A percentile compares a stretch with the other conserved stretches of the same genome.
phyloP scores from a whole-genome alignment of 2,113 vertebrate genomes.

The cattle (Bos taurus) region ARS-UCD2.0 NC_037333.1:105229501-105230000 shows the following conservation, averaged over 20 bases:
- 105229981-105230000: neutral
- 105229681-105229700: neutral
- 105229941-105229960: neutral
- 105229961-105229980: fast-evolving
- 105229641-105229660: neutral
- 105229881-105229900: neutral
- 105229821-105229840: fast-evolving
- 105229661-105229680: neutral
- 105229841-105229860: fast-evolving
- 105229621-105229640: neutral
- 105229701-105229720: too few relatives aligned
- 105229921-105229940: neutral
- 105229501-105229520: neutral
- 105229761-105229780: neutral
- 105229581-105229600: neutral
- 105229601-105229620: neutral
- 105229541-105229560: neutral
- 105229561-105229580: neutral
- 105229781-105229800: neutral
- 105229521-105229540: neutral
- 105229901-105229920: fast-evolving
- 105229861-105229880: fast-evolving
- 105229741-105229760: neutral
- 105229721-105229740: neutral
- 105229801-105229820: neutral